phyloP scores from a whole-genome alignment of 2,113 vertebrate genomes.

The Saccopteryx bilineata region DNA sequence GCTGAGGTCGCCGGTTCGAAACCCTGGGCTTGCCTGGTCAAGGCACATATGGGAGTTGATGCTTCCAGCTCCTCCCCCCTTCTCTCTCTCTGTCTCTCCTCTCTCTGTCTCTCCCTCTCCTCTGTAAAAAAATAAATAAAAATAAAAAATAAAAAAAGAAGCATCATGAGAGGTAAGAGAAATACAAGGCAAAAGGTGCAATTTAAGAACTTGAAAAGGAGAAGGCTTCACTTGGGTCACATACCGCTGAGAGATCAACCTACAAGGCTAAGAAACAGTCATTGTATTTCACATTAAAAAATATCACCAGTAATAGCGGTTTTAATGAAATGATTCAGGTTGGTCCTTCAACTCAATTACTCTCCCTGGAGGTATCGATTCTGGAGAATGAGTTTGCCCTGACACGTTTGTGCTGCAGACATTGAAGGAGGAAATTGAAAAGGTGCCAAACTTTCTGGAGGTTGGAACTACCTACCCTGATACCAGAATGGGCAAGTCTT shows the following conservation, averaged over 20 bases:
- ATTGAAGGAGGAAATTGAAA: background rate
- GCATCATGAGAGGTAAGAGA: background rate
- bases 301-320: background rate
- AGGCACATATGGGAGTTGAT: no score
- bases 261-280: background rate
- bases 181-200: background rate
- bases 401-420: background rate
- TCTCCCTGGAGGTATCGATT: background rate
- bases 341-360: background rate
- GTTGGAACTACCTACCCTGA: background rate
- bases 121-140: no score
- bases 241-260: background rate
- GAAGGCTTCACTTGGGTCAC: background rate
- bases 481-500: background rate
- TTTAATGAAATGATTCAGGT: background rate
- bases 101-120: no score
- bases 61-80: no score
- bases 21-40: no score
- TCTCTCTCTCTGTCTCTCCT: no score
- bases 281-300: background rate
- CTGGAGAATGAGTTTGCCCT: slow-evolving; percentile 3
- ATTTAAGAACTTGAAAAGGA: background rate
- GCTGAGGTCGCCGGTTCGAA: no score
- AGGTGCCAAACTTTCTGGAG: background rate
- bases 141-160: no score